Evolutionary conservation across 2,797 vertebrate species (phyloP).

Genomic region (Periparus ater): DNA sequence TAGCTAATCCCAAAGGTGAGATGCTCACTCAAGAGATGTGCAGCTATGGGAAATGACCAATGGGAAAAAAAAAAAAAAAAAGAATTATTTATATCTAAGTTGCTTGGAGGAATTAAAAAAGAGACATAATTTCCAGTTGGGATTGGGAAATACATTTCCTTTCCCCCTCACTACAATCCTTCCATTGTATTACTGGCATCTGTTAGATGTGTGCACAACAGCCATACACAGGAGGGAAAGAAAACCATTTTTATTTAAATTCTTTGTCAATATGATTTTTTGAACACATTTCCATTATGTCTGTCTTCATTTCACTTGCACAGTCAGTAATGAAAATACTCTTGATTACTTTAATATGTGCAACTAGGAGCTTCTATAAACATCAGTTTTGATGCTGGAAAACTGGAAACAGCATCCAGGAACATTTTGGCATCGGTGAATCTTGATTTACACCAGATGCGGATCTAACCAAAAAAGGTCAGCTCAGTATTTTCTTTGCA

Average conservation of each 20-base stretch:
- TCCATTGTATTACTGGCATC: slow-evolving; percentile 51
- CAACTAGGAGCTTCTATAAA: neutral
- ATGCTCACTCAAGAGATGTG: neutral
- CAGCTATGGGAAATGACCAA: neutral
- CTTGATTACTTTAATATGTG: slow-evolving; percentile 55
- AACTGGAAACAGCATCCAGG: neutral
- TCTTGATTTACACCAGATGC: slow-evolving; percentile 8
- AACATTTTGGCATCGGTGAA: neutral
- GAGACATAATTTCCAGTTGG: slow-evolving; percentile 51
- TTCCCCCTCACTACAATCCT: slow-evolving; percentile 30
- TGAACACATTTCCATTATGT: slow-evolving; percentile 39
- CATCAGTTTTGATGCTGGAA: neutral
- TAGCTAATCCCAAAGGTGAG: neutral
- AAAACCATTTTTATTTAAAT: neutral
- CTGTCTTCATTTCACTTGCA: slow-evolving; percentile 55
- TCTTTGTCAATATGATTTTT: slow-evolving; percentile 26
- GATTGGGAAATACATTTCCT: slow-evolving; percentile 62
- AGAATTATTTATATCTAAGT: slow-evolving; percentile 7
- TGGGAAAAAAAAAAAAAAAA: neutral
- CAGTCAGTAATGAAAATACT: slow-evolving; percentile 43
- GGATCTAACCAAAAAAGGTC: neutral
- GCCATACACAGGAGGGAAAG: slow-evolving; percentile 12
- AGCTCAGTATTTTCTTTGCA: neutral
- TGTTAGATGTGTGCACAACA: slow-evolving; percentile 19
- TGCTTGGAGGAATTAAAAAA: slow-evolving; percentile 50